phyloP scores from a whole-genome alignment of 2,888 invertebrate species.

The Stenichneumon culpator region DNA sequence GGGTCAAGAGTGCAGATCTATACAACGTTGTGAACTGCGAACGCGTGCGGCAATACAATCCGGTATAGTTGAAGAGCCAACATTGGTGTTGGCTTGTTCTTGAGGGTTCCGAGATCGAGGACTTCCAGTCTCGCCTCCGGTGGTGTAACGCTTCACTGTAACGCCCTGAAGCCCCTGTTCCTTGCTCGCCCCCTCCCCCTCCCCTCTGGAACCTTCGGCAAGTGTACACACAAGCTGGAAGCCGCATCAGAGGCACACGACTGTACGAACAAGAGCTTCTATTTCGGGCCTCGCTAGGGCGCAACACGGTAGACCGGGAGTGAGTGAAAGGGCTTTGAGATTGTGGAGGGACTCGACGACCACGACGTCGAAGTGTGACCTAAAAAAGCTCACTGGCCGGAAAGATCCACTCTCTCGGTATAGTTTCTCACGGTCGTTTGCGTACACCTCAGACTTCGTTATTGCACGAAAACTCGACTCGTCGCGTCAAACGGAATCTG shows the following conservation, averaged over 20 bases:
- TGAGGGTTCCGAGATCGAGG: conserved; percentile 1
- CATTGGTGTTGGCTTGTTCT: conserved; percentile 13
- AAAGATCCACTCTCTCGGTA: conserved; percentile 33
- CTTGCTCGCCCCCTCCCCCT: conserved; percentile 27
- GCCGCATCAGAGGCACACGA: conserved; percentile 3
- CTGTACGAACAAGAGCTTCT: conserved; percentile 30
- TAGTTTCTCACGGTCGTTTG: conserved; percentile 18
- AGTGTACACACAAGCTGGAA: conserved; percentile 37
- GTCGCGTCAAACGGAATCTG: conserved; percentile 59
- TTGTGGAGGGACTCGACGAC: conserved; percentile 7
- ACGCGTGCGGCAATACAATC: conserved; percentile 33
- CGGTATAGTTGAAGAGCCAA: conserved; percentile 20
- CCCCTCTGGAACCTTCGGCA: conserved; percentile 31
- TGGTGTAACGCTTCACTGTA: conserved; percentile 28
- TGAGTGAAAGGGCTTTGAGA: conserved; percentile 11
- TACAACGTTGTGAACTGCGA: conserved; percentile 23
- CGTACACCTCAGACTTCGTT: conserved; percentile 38
- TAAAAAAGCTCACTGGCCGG: conserved; percentile 27
- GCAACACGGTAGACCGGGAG: background rate
- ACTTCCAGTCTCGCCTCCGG: conserved; percentile 28
- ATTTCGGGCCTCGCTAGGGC: conserved; percentile 39
- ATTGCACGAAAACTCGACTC: conserved; percentile 12
- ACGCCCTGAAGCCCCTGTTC: background rate
- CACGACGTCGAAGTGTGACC: conserved; percentile 47
- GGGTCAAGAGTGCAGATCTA: conserved; percentile 30